phyloP scores from a whole-genome alignment of 2,113 vertebrate genomes.

The Sinocyclocheilus maitianheensis region DNA sequence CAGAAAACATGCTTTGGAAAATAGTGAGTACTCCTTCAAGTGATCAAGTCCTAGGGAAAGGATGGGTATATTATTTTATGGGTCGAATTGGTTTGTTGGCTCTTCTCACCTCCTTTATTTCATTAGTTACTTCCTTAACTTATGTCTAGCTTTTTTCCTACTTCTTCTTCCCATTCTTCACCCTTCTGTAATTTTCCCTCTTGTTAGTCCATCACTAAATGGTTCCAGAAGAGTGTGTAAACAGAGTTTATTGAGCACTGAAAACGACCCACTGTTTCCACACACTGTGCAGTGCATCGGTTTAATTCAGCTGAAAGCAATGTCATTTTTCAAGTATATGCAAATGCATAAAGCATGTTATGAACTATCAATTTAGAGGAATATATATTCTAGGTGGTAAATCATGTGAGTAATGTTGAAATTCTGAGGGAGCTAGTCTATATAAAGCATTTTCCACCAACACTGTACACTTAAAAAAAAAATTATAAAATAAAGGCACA shows the following conservation, averaged over 20 bases:
- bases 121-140: not conserved
- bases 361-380: constrained; percentile 54
- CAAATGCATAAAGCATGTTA: constrained; percentile 64
- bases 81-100: constrained; percentile 70
- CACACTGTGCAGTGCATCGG: constrained; percentile 53
- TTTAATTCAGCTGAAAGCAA: constrained; percentile 70
- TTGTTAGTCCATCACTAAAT: constrained; percentile 21
- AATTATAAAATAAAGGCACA: no score
- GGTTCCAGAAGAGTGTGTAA: not conserved
- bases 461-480: not conserved
- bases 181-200: not conserved
- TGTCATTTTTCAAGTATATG: constrained; percentile 70
- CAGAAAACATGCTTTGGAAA: constrained; percentile 74
- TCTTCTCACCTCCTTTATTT: constrained; percentile 51
- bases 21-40: constrained; percentile 72
- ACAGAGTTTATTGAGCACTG: constrained; percentile 12
- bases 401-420: constrained; percentile 58
- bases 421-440: constrained; percentile 34
- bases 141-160: not conserved
- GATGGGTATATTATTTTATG: constrained; percentile 77
- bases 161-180: not conserved
- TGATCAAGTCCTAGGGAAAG: constrained; percentile 76
- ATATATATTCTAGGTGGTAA: constrained; percentile 56
- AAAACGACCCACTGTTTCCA: not conserved
- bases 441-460: not conserved